phyloP scores from a whole-genome alignment of 2,797 vertebrate species.

The Columba guinea region DNA sequence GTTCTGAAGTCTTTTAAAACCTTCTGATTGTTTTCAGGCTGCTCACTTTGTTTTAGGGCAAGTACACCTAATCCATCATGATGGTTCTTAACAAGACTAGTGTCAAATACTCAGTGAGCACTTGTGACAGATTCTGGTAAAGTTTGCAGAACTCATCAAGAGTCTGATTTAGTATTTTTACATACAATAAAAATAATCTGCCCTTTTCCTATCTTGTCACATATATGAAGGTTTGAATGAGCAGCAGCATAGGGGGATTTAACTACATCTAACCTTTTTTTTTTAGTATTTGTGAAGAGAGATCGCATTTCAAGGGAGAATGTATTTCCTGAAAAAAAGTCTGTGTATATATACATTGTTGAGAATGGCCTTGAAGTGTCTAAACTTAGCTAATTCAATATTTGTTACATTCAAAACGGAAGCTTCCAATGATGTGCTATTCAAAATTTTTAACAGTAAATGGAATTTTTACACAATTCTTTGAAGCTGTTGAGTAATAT shows the following conservation, averaged over 20 bases:
- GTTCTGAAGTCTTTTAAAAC: not conserved
- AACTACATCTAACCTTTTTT: not conserved
- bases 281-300: not conserved
- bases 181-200: constrained; percentile 20
- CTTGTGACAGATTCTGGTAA: not conserved
- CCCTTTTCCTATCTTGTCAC: not conserved
- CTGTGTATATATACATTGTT: not conserved
- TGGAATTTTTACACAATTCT: not conserved
- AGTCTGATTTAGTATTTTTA: not conserved
- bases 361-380: not conserved
- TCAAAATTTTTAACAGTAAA: not conserved
- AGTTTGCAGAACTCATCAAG: not conserved
- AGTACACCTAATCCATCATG: constrained; percentile 5
- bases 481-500: not conserved
- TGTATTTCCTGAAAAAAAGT: not conserved
- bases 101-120: not conserved
- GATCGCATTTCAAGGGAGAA: not conserved
- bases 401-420: not conserved
- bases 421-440: not conserved
- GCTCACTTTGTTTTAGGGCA: not conserved
- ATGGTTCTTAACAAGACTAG: not conserved
- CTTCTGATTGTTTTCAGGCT: not conserved
- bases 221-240: not conserved
- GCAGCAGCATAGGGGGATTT: not conserved
- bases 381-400: not conserved